These are phyloP conservation scores for Trachelus tabidus DNA, from an alignment of 2,888 invertebrate genomes.

Conservation along the genomic window DNA sequence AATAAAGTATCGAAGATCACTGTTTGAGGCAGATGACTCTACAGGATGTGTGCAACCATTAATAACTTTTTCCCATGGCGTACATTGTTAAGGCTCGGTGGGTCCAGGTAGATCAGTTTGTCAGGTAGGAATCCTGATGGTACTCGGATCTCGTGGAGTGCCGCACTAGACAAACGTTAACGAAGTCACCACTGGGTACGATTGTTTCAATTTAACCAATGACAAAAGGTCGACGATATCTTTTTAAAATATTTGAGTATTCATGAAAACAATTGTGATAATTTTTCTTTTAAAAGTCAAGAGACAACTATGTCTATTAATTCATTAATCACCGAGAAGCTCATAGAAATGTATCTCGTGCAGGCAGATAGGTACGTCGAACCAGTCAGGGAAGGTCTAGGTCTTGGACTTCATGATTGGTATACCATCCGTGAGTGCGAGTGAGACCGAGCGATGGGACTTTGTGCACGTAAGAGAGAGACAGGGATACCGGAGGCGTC, in stretches of 20 bases:
- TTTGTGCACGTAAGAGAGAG: background rate
- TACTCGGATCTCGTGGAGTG: background rate
- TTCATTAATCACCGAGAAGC: background rate
- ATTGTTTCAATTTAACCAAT: background rate
- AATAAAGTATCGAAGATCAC: background rate
- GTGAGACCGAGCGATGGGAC: background rate
- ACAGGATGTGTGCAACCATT: background rate
- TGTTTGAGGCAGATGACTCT: background rate
- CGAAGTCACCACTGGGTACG: background rate
- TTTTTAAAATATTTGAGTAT: background rate
- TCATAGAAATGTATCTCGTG: background rate
- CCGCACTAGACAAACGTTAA: background rate
- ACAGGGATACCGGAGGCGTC: background rate
- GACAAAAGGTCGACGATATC: background rate
- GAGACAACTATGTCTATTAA: background rate
- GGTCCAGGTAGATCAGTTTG: background rate
- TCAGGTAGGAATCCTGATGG: background rate
- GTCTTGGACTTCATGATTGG: background rate
- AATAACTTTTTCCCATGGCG: background rate
- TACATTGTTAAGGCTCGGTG: background rate
- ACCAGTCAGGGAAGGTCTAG: background rate
- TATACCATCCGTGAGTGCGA: background rate
- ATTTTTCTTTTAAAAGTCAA: background rate
- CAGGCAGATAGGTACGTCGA: background rate
- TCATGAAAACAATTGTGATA: background rate